These are phyloP conservation scores for Sciurus niger DNA, from an alignment of 2,113 vertebrate genomes.

Conservation along the genomic window DNA sequence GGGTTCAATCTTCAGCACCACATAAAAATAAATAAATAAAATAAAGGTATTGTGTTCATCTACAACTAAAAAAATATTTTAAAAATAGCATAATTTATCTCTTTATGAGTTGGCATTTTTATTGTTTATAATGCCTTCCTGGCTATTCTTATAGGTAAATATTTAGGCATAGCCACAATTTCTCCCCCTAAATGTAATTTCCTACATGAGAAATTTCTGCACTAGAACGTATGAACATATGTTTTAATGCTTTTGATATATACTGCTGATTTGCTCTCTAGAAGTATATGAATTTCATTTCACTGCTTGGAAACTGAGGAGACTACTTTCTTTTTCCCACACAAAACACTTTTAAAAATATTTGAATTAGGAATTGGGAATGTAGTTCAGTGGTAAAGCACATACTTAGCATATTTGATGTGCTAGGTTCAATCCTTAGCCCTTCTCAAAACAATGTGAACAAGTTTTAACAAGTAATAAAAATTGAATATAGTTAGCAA, in stretches of 20 bases:
- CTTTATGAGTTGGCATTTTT: not conserved
- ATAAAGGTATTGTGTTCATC: too few relatives aligned
- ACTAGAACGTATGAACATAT: conserved; percentile 23
- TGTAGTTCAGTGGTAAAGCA: not conserved
- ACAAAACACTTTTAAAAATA: conserved; percentile 13
- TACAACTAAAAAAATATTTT: too few relatives aligned
- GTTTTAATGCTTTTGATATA: not conserved
- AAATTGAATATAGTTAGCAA: not conserved
- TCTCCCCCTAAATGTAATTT: not conserved
- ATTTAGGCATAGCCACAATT: not conserved
- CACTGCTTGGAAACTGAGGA: not conserved
- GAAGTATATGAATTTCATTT: not conserved
- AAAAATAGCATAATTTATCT: not conserved
- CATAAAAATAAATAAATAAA: too few relatives aligned
- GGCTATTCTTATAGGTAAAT: not conserved
- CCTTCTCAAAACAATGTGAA: not conserved
- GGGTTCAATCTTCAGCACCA: too few relatives aligned
- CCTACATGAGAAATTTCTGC: not conserved
- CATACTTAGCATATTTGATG: not conserved
- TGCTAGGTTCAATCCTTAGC: not conserved
- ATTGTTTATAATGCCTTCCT: conserved; percentile 15
- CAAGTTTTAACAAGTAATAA: conserved; percentile 10
- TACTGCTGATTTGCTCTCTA: not conserved
- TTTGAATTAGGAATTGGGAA: not conserved
- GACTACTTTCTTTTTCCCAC: not conserved